Evolutionary conservation across 2,113 vertebrate species (phyloP), one percentile per base, ranked within the genome.

Genomic region (Lutjanus erythropterus): DNA sequence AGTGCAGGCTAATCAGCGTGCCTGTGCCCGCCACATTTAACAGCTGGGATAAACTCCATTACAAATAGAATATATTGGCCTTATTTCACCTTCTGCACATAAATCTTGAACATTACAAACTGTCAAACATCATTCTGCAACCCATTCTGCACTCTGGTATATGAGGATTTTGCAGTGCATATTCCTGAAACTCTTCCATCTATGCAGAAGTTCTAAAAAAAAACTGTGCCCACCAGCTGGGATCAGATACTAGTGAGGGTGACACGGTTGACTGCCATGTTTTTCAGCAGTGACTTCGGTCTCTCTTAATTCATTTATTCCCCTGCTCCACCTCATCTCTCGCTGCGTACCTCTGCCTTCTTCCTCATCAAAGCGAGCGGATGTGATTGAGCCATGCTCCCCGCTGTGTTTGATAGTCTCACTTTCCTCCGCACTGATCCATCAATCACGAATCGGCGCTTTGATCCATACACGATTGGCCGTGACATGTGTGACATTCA

Each of bases 321-420:
- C 71, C 29, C 37, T 46, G 59, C 67, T 76, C 61, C 23, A 76
- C 21, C 74, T 76, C 78, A 7, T 78, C 71, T 66, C 70, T 61
- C 19, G 2, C 72, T 11, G 55, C 46, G 2, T 52, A 41, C 60
- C 64, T 68, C 46, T 70, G 70, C 61, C 62, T 71, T 49, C 55
- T 62, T 37, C 67, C 25, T 75, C 73, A 85, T 91, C 83, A 91
- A 90, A 91, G 85, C 16, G 1, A 58, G 49, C 10, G 62, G 53
- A 52, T 75, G 74, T 49, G 72, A 81, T 83, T 80, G 53, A 58
- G 68, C 67, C 52, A 9, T 33, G 79, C 46, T 71, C 67, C 71
- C 59, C 3, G 12, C 72, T 35, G 71, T 3, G 68, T 80, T 61
- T 91, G 78, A 89, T 80, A 75, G 80, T 68, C 69, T 46, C 66